Percentiles rank a stretch among this genome's conserved stretches.
These are phyloP conservation scores for Brachionus angularis DNA, from an alignment of 1,140 invertebrate species.

Conservation along the genomic window DNA sequence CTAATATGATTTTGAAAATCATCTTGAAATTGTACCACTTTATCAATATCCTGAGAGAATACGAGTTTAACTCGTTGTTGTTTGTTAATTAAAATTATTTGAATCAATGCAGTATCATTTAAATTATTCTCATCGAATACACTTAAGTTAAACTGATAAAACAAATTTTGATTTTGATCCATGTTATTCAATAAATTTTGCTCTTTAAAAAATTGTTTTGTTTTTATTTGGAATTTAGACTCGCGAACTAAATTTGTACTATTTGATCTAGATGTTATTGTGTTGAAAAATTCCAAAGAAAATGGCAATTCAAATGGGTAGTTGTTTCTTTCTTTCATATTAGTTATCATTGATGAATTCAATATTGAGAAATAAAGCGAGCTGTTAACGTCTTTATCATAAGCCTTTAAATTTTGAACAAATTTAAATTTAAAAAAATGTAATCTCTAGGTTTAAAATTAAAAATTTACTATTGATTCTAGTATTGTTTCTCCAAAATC, in stretches of 20 bases:
- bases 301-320: slow-evolving; percentile 23
- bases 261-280: neutral
- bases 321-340: neutral
- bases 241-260: neutral
- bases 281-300: slow-evolving; percentile 1
- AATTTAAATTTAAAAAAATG: neutral
- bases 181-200: neutral
- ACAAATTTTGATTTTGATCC: slow-evolving; percentile 2
- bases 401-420: neutral
- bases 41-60: neutral
- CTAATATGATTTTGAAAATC: slow-evolving; percentile 24
- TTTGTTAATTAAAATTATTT: slow-evolving; percentile 39
- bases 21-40: neutral
- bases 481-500: slow-evolving; percentile 41
- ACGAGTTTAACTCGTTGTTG: slow-evolving; percentile 37
- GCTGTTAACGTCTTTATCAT: neutral
- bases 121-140: neutral
- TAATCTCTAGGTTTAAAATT: neutral
- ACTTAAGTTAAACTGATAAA: slow-evolving; percentile 38
- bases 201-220: neutral
- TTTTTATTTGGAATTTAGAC: neutral
- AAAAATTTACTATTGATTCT: neutral
- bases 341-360: neutral
- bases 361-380: slow-evolving; percentile 3
- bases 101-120: neutral